Percentiles rank a stretch among this genome's conserved stretches.
Evolutionary conservation across 2,113 vertebrate genomes (phyloP).

Genomic region (Upupa epops): DNA sequence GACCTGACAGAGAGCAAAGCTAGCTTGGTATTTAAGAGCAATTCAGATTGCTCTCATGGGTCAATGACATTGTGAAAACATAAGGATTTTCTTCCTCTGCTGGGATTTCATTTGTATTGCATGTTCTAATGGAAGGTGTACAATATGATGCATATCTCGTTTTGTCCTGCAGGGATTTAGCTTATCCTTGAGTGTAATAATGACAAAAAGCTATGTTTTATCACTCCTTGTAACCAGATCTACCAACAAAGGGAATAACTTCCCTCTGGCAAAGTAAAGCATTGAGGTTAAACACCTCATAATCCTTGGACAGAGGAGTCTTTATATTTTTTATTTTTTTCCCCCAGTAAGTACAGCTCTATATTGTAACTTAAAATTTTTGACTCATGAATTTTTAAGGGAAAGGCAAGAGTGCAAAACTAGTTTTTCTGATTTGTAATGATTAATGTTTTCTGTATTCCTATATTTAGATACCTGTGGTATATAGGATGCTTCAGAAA

Average conservation of each 20-base stretch:
- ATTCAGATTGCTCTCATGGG: background rate
- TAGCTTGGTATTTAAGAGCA: background rate
- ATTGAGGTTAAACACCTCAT: slow-evolving; percentile 28
- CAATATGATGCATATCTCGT: background rate
- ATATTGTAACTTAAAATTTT: background rate
- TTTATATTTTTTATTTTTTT: background rate
- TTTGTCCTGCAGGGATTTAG: slow-evolving; percentile 29
- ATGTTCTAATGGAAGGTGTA: background rate
- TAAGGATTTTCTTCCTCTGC: background rate
- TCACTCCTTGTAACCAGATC: slow-evolving; percentile 42
- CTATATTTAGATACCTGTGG: background rate
- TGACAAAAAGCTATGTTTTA: slow-evolving; percentile 34
- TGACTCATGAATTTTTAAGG: background rate
- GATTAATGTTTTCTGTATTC: background rate
- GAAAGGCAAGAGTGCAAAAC: background rate
- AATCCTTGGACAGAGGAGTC: slow-evolving; percentile 1
- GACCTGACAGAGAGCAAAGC: background rate
- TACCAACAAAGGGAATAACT: slow-evolving; percentile 47
- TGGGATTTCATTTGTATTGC: background rate
- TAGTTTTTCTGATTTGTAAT: background rate
- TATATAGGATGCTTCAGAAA: background rate
- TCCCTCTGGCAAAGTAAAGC: slow-evolving; percentile 33
- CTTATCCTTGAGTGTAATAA: background rate
- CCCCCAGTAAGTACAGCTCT: background rate
- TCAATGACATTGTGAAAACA: slow-evolving; percentile 1